Evolutionary conservation across 1,140 invertebrate species (phyloP).

Genomic region (Penaeus chinensis): DNA sequence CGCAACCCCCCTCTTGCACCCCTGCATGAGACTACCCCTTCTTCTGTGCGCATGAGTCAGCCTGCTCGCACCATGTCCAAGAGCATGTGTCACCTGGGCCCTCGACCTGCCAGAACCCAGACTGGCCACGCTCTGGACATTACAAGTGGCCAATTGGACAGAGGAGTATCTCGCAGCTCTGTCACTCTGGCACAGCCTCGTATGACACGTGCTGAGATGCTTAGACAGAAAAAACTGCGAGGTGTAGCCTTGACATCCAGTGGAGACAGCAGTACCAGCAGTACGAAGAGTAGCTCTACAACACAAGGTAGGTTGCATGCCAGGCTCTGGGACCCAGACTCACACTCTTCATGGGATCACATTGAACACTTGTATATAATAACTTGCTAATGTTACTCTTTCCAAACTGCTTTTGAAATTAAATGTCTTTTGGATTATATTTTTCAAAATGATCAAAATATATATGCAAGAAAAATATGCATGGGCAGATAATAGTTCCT

Average conservation of each 20-base stretch:
- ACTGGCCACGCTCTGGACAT: constrained; percentile 66
- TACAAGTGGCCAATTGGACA: constrained; percentile 61
- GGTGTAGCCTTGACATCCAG: constrained; percentile 22
- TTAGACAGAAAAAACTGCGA: constrained; percentile 67
- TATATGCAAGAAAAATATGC: too few species aligned
- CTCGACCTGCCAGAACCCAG: constrained; percentile 64
- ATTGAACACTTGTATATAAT: too few species aligned
- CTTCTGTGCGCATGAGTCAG: constrained; percentile 63
- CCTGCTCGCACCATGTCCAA: constrained; percentile 74
- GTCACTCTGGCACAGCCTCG: constrained; percentile 69
- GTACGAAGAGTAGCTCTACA: constrained; percentile 32
- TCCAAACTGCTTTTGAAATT: too few species aligned
- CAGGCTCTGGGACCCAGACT: constrained; percentile 40
- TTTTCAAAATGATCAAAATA: too few species aligned
- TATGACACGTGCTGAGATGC: constrained; percentile 72
- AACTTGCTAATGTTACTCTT: too few species aligned
- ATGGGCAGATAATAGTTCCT: too few species aligned
- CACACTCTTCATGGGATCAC: too few species aligned
- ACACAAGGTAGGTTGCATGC: constrained; percentile 54
- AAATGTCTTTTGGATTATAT: too few species aligned
- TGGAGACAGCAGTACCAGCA: constrained; percentile 29
- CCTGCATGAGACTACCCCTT: constrained; percentile 65
- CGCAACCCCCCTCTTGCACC: constrained; percentile 64
- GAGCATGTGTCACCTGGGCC: constrained; percentile 69
- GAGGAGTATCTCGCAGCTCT: constrained; percentile 73